Evolutionary conservation across 1,140 invertebrate genomes (phyloP).

Genomic region (Anastrepha ludens): DNA sequence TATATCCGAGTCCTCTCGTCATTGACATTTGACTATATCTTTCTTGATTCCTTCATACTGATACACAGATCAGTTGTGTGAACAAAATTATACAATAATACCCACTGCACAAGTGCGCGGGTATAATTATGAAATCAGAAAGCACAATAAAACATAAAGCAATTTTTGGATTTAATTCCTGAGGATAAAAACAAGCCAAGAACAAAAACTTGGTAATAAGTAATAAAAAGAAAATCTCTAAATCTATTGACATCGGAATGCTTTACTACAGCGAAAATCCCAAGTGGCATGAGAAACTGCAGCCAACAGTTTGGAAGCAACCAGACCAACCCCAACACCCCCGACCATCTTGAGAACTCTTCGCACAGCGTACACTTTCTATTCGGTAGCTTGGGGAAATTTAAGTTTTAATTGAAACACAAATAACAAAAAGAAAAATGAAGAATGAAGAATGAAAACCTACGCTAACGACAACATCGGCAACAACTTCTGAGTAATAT

Average conservation of each 20-base stretch:
- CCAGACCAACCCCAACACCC: slow-evolving; percentile 22
- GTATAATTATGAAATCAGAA: no score
- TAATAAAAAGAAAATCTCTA: neutral
- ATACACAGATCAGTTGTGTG: no score
- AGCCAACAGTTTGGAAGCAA: neutral
- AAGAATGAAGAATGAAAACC: neutral
- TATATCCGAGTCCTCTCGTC: no score
- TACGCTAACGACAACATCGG: neutral
- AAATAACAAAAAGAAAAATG: neutral
- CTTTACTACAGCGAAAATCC: neutral
- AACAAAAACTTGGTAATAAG: neutral
- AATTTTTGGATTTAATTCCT: no score
- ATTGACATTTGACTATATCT: no score
- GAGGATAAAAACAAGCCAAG: neutral
- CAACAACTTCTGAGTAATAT: slow-evolving; percentile 20
- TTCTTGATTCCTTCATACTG: no score
- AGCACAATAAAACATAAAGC: no score
- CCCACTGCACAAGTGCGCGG: no score
- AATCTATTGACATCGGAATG: slow-evolving; percentile 6
- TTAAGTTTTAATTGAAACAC: slow-evolving; percentile 52
- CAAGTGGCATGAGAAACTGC: neutral
- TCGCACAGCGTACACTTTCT: neutral
- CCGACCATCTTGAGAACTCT: neutral
- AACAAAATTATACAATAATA: no score
- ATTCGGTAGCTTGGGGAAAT: slow-evolving; percentile 46